A percentile compares a stretch with the other conserved stretches of the same genome.
Evolutionary conservation across 2,113 vertebrate genomes (phyloP).

Genomic region (Siniperca knerii): DNA sequence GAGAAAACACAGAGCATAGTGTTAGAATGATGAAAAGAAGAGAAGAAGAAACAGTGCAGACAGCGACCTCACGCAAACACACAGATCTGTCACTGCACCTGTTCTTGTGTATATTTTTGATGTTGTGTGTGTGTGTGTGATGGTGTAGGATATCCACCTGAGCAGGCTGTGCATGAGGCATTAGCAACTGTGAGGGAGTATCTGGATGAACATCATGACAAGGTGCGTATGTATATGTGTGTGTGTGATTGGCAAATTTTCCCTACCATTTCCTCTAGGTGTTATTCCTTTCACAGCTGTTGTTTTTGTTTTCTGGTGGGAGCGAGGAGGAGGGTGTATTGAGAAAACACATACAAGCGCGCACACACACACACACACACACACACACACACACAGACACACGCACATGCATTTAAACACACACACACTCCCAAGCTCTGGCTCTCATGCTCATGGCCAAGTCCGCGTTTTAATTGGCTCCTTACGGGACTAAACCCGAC

Average conservation of each 20-base stretch:
- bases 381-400: slow-evolving; percentile 17
- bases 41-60: slow-evolving; percentile 22
- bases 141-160: slow-evolving; percentile 83
- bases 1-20: slow-evolving; percentile 20
- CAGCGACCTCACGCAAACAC: slow-evolving; percentile 15
- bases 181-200: slow-evolving; percentile 84
- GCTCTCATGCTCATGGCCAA: slow-evolving; percentile 72
- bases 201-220: slow-evolving; percentile 81
- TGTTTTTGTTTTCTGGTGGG: slow-evolving; percentile 81
- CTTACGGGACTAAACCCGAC: slow-evolving; percentile 75
- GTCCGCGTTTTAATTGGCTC: slow-evolving; percentile 85
- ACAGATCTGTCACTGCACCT: slow-evolving; percentile 59
- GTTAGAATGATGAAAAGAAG: slow-evolving; percentile 38
- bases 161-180: slow-evolving; percentile 83
- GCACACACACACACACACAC: slow-evolving; percentile 21
- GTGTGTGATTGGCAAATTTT: slow-evolving; percentile 65
- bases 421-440: slow-evolving; percentile 62
- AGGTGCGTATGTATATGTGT: slow-evolving; percentile 66
- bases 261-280: slow-evolving; percentile 76
- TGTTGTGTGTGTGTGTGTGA: slow-evolving; percentile 53
- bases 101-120: slow-evolving; percentile 53
- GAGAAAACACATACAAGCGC: slow-evolving; percentile 64
- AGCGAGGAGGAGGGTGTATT: slow-evolving; percentile 54
- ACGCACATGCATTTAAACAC: slow-evolving; percentile 49
- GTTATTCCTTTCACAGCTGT: slow-evolving; percentile 81